Evolutionary conservation across 2,113 vertebrate species (phyloP), one percentile per base, ranked within the genome.

Genomic region (Hyperopisus bebe): DNA sequence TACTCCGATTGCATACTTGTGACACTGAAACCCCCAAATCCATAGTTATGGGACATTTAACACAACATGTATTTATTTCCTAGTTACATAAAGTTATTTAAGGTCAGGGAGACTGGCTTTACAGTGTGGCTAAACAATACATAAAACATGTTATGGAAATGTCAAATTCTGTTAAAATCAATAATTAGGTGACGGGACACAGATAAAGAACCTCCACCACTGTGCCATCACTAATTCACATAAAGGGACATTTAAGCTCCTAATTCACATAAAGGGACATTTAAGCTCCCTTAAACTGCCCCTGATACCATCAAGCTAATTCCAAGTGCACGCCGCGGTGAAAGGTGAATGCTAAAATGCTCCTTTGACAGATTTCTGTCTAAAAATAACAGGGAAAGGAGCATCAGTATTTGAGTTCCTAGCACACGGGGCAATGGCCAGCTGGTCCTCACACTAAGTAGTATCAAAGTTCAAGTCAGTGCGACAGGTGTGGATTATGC

Each of bases 391-490:
- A 80, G n/a, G 35, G 4, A 80, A 39, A 80, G 42, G 74, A 80
- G 74, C 82, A 84, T 84, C 82, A 84, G 82, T 84, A 47, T 84
- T 47, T 47, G 82, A 84, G 24, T 84, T 46, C 21, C 9, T 10
- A 84, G 3, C 82, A 24, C 39, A 84, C 82, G 66, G 88, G 88
- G 62, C 62, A 88, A 88, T 58, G 62, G 46, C 62, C 58, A 88
- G 66, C 21, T 48, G 88, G 44, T 50, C 55, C 42, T 66, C 17
- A 47, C 44, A 74, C 21, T 88, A 24, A 66, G 15, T 27, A 31
- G 19, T 58, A 48, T 24, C 44, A 88, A 70, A 88, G 87, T 88
- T 88, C 87, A 88, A 62, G n/a, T 66, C 24, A 15, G 19, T 31
- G 35, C 35, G 58, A 88, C 44, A 70, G 58, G 24, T 50, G 44